phyloP scores from a whole-genome alignment of 1,140 invertebrate species.

The Eubasilissa regina region DNA sequence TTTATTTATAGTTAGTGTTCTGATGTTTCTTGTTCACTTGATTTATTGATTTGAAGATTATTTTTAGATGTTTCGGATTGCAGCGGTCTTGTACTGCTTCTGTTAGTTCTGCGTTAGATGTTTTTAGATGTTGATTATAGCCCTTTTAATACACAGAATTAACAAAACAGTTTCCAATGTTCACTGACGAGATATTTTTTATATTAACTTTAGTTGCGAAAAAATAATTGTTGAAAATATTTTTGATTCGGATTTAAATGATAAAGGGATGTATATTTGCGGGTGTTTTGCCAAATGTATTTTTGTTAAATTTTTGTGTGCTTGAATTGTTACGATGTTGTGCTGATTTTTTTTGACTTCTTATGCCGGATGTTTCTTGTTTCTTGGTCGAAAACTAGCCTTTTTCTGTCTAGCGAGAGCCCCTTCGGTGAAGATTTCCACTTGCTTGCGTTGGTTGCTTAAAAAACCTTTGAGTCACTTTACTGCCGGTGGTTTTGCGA shows the following conservation, averaged over 20 bases:
- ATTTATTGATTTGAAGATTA: slow-evolving; percentile 29
- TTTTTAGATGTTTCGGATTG: slow-evolving; percentile 46
- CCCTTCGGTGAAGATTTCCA: background rate
- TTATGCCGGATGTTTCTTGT: slow-evolving; percentile 57
- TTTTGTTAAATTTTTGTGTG: slow-evolving; percentile 50
- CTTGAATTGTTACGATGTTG: slow-evolving; percentile 53
- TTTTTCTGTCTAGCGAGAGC: slow-evolving; percentile 35
- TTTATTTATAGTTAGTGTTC: slow-evolving; percentile 44
- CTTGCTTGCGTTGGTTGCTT: slow-evolving; percentile 46
- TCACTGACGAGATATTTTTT: slow-evolving; percentile 49
- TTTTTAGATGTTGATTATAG: slow-evolving; percentile 54
- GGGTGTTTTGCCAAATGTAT: slow-evolving; percentile 34
- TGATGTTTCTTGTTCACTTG: slow-evolving; percentile 46
- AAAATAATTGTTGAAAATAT: slow-evolving; percentile 43
- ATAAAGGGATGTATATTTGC: slow-evolving; percentile 29
- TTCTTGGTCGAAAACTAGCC: slow-evolving; percentile 39
- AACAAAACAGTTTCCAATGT: slow-evolving; percentile 1
- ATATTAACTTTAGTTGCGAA: slow-evolving; percentile 43
- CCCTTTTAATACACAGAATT: slow-evolving; percentile 52
- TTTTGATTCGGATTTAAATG: slow-evolving; percentile 41
- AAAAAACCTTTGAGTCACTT: slow-evolving; percentile 4
- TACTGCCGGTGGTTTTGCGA: background rate
- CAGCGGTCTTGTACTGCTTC: slow-evolving; percentile 38
- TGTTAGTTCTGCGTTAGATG: slow-evolving; percentile 41
- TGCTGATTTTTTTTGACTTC: slow-evolving; percentile 56